A percentile compares a stretch with the other conserved stretches of the same genome.
These are phyloP conservation scores for Ips typographus DNA, from an alignment of 1,140 invertebrate genomes.

Conservation along the genomic window DNA sequence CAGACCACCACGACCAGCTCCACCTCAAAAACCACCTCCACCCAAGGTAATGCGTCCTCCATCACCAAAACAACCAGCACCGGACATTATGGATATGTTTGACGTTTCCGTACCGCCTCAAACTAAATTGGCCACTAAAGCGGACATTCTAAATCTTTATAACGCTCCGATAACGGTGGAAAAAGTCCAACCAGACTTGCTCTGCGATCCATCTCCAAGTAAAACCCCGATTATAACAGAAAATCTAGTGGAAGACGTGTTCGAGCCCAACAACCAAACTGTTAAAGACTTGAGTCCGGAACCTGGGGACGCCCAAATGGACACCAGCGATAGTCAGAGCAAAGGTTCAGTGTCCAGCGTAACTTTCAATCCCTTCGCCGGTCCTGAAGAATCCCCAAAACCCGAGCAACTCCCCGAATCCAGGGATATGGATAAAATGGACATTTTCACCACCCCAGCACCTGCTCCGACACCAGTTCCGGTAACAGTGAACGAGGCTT, in stretches of 20 bases:
- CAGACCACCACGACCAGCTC: slow-evolving; percentile 41
- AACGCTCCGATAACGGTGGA: slow-evolving; percentile 55
- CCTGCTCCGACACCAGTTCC: slow-evolving; percentile 33
- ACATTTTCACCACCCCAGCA: slow-evolving; percentile 33
- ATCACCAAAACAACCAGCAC: slow-evolving; percentile 16
- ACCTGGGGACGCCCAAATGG: slow-evolving; percentile 48
- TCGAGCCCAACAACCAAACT: background rate
- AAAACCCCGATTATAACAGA: slow-evolving; percentile 27
- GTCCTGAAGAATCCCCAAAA: slow-evolving; percentile 49
- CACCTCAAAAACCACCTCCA: slow-evolving; percentile 45
- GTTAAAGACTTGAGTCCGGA: slow-evolving; percentile 44
- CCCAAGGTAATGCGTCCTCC: slow-evolving; percentile 22
- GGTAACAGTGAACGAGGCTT: slow-evolving; percentile 13
- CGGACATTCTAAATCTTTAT: slow-evolving; percentile 68
- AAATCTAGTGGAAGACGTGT: slow-evolving; percentile 15
- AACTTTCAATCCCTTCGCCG: slow-evolving; percentile 56
- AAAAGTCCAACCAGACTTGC: slow-evolving; percentile 49
- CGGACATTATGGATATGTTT: slow-evolving; percentile 54
- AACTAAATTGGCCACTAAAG: slow-evolving; percentile 57
- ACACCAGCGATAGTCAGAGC: slow-evolving; percentile 51
- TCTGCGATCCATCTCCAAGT: slow-evolving; percentile 46
- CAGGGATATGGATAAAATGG: slow-evolving; percentile 26
- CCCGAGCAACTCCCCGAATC: slow-evolving; percentile 1
- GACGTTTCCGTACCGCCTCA: slow-evolving; percentile 47
- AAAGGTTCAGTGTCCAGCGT: slow-evolving; percentile 50